These are phyloP conservation scores for Tanypteryx hageni DNA, from an alignment of 2,888 invertebrate species.

Conservation along the genomic window DNA sequence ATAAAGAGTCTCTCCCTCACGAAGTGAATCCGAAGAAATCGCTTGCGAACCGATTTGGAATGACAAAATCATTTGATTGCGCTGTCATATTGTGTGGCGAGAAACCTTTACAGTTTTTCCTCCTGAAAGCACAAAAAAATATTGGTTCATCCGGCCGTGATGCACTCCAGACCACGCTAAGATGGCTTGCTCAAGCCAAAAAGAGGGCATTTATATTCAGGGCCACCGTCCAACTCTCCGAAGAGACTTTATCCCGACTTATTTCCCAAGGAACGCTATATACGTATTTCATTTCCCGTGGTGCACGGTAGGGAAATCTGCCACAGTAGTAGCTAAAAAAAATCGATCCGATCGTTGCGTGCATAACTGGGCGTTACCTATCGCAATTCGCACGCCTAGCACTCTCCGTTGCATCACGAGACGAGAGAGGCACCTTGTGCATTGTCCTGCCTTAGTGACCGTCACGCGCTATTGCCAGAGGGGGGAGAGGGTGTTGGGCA, in stretches of 20 bases:
- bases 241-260: neutral
- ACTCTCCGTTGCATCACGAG: slow-evolving; percentile 30
- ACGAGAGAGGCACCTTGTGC: slow-evolving; percentile 33
- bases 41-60: slow-evolving; percentile 14
- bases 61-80: neutral
- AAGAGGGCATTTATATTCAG: slow-evolving; percentile 17
- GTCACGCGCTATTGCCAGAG: slow-evolving; percentile 39
- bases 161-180: slow-evolving; percentile 26
- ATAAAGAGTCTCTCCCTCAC: slow-evolving; percentile 13
- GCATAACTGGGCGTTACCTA: slow-evolving; percentile 26
- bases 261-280: slow-evolving; percentile 6
- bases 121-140: slow-evolving; percentile 8
- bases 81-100: neutral
- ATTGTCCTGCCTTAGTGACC: slow-evolving; percentile 50
- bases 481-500: slow-evolving; percentile 7
- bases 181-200: slow-evolving; percentile 11
- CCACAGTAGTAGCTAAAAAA: neutral
- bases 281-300: slow-evolving; percentile 31
- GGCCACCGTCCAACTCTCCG: neutral
- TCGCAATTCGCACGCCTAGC: slow-evolving; percentile 55
- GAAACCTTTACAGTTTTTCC: neutral
- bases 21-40: slow-evolving; percentile 6
- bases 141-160: neutral
- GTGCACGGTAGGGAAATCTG: slow-evolving; percentile 17
- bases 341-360: neutral